Base-by-base conservation (phyloP, 2,113 vertebrate species). In the Lota lota region DNA sequence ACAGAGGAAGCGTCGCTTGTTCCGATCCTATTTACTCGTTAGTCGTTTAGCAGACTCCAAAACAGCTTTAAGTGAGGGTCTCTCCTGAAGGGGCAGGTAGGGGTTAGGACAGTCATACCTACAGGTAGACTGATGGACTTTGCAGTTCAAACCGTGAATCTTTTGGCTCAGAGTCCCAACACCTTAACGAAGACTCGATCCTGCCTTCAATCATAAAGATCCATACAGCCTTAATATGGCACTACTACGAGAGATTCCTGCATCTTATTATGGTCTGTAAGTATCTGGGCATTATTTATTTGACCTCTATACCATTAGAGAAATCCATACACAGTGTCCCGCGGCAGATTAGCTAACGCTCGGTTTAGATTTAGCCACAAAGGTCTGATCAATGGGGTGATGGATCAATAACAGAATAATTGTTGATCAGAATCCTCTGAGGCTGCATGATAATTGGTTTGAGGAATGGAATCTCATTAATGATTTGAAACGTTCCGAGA, bases 341-440 rank as follows among this genome's bases (percentile, higher is more conserved):
- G 69, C 63, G 21, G 77, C 79, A 82, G 85, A 86, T 88, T 78
- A 88, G 67, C 85, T 82, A 79, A 81, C 85, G 28, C 76, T 82
- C 21, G 20, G 73, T 81, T 83, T 80, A 83, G 79, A 81, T 81
- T 79, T 70, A 40, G 67, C 88, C 88, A 83, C 81, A 74, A 76
- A 83, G 83, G 81, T 82, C 79, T 83, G 84, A 91, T 91, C 88
- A 89, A 90, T 90, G 74, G 84, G 83, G 80, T 76, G 85, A 79
- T 83, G 54, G 83, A 89, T 92, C 86, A 80, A 91, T 92, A 85
- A 81, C 73, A 78, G 85, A 91, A 90, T 91, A 91, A 90, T 88
- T 87, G 84, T 88, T 90, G 88, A 89, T 90, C 87, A 81, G 87
- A 89, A 21, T 87, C 85, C 88, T 82, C 63, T 72, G 82, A 88